Evolutionary conservation across 2,113 vertebrate species (phyloP), one percentile per base, ranked within the genome.

Genomic region (Takifugu flavidus): DNA sequence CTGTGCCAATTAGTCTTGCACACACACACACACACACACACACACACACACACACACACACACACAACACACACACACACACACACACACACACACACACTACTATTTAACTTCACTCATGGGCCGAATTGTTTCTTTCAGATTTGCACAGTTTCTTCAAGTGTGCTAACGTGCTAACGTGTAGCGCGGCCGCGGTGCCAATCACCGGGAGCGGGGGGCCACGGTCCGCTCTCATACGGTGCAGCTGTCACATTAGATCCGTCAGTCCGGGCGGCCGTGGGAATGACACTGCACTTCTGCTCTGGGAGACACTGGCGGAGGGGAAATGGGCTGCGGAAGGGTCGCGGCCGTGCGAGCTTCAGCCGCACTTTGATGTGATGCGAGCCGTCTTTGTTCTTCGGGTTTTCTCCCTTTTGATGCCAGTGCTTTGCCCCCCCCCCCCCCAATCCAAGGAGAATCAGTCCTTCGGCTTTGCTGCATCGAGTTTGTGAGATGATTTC

Each of bases 201-300:
- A 68, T 64, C 66, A 46, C 3, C 10, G 65, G 62, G 59, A 80
- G 74, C 49, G 69, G 51, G 56, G 57, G 60, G 67, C 72, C 67
- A 56, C 74, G 62, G 67, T 73, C 77, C 75, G 67, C 77, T 83
- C 76, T 77, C 67, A 3, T 78, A 83, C 61, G 74, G 79, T 85
- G 76, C 82, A 45, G 62, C 80, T 91, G 88, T 90, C 88, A 88
- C 79, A 80, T 79, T 47, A 53, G 62, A 91, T 89, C 84, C 65
- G 84, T 88, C 85, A 83, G 70, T 49, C 62, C 49, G 57, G 53
- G 82, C 65, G 59, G 74, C 74, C 81, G 53, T 53, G 70, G 72
- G 70, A 83, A 82, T 82, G 85, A 86, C 84, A 70, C 78, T 78
- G 80, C 82, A 80, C 80, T 81, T 70, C 80, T 80, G 72, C 78